Conservation (phyloP, 2,113 vertebrate genomes). For the Oxyruncus cristatus region DNA sequence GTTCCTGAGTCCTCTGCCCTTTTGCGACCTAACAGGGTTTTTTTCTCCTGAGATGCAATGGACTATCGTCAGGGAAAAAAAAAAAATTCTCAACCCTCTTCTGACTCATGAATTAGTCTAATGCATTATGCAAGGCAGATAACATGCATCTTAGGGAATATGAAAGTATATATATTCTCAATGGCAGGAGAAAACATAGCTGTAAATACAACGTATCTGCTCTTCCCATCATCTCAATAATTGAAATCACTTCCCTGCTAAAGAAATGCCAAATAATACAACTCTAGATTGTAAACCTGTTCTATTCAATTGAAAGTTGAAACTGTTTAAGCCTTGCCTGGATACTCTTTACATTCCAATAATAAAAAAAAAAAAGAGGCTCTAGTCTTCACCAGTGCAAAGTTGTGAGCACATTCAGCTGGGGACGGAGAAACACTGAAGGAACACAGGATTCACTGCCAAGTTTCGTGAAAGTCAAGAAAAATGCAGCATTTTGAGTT, state of each 20-base stretch:
- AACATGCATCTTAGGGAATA: neutral
- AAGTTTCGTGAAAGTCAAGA: neutral
- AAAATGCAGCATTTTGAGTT: slow-evolving; percentile 8
- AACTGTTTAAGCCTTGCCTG: neutral
- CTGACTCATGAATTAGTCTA: neutral
- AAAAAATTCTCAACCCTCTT: neutral
- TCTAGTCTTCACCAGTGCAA: neutral
- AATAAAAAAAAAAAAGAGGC: neutral
- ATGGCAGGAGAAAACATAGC: neutral
- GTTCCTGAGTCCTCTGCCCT: neutral
- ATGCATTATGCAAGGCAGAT: neutral
- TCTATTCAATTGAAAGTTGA: neutral
- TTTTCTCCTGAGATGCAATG: neutral
- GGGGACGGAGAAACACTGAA: neutral
- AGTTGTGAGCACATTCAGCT: neutral
- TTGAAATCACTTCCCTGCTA: neutral
- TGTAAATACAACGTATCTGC: neutral
- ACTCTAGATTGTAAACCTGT: neutral
- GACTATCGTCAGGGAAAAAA: neutral
- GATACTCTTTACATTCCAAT: neutral
- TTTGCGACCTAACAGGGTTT: neutral
- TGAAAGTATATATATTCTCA: neutral
- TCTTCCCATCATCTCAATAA: neutral
- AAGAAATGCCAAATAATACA: neutral
- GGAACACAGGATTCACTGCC: neutral